Evolutionary conservation across 2,888 invertebrate species (phyloP), one percentile per base, ranked within the genome.

Genomic region (Ferdinandea cuprea): DNA sequence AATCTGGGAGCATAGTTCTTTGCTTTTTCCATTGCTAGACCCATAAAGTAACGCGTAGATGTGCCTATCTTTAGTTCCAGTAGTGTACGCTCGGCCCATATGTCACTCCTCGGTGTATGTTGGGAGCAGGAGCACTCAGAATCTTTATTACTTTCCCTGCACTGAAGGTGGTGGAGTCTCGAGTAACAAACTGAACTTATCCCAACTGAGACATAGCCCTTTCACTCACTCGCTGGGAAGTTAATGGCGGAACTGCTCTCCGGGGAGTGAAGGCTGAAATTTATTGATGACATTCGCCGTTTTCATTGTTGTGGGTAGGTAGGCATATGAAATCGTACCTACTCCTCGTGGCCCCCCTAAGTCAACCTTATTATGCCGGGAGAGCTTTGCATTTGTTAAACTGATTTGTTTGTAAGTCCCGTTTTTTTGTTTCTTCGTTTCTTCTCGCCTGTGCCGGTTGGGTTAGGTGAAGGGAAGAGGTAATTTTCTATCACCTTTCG

Each of bases 121-220:
- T 48, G 59, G 52, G 63, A 58, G n/a, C n/a, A n/a, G n/a, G n/a
- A 74, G 66, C 44, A 76, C 52, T 68, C 68, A 54, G 52, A 37
- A 68, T 61, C 52, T 76, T 76, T 76, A 76, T 76, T 76, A 68
- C 59, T 59, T 68, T 40, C 19, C 25, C 40, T 50, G 21, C 25
- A 54, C 54, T 46, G 52, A 59, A n/a, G 35, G 48, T 65, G 44
- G 37, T 30, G 58, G 21, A 42, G 44, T 66, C 59, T 50, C 40
- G 63, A 54, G 52, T 30, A n/a, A n/a, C n/a, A n/a, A n/a, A n/a
- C 17, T 44, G 59, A 59, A 76, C 52, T 46, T 15, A 46, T 52
- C 61, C 52, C 76, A 76, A 59, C 76, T 68, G 76, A 61, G 68
- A 61, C 68, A 68, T 76, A 35, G 42, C 68, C 52, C 74, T 74